These are phyloP conservation scores for Diplodus puntazzo DNA, from an alignment of 2,797 vertebrate species.

Conservation along the genomic window DNA sequence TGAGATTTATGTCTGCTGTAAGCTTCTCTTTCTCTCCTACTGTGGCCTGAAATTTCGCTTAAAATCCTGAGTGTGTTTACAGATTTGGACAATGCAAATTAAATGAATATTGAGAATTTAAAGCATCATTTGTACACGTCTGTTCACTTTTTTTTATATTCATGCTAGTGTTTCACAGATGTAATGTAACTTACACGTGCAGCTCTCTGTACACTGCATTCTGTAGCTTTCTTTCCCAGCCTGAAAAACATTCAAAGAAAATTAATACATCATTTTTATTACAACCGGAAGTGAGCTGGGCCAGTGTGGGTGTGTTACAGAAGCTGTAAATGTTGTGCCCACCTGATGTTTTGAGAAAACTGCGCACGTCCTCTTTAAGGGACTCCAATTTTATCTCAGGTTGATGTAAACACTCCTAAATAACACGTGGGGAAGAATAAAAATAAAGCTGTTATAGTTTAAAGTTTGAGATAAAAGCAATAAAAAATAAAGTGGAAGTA, in stretches of 20 bases:
- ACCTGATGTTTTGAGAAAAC: conserved; percentile 94
- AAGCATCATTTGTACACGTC: background rate
- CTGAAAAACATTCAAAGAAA: conserved; percentile 76
- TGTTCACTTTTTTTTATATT: background rate
- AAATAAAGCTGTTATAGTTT: background rate
- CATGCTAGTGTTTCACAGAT: background rate
- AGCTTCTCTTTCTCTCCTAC: no score
- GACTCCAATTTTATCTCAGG: conserved; percentile 94
- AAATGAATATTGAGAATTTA: no score
- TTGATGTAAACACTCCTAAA: conserved; percentile 92
- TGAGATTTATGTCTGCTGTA: background rate
- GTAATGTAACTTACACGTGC: conserved; percentile 89
- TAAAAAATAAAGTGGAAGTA: background rate
- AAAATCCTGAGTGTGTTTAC: background rate
- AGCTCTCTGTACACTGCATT: conserved; percentile 98
- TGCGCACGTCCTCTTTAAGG: conserved; percentile 95
- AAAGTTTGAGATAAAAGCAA: background rate
- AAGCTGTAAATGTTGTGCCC: background rate
- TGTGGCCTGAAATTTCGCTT: background rate
- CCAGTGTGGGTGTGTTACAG: background rate
- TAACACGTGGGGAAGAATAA: background rate
- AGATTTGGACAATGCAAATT: background rate
- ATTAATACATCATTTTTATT: background rate
- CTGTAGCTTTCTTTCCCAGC: conserved; percentile 97
- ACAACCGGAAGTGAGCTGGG: no score